Base-by-base conservation (phyloP, 2,888 invertebrate genomes). In the Lysandra coridon region DNA sequence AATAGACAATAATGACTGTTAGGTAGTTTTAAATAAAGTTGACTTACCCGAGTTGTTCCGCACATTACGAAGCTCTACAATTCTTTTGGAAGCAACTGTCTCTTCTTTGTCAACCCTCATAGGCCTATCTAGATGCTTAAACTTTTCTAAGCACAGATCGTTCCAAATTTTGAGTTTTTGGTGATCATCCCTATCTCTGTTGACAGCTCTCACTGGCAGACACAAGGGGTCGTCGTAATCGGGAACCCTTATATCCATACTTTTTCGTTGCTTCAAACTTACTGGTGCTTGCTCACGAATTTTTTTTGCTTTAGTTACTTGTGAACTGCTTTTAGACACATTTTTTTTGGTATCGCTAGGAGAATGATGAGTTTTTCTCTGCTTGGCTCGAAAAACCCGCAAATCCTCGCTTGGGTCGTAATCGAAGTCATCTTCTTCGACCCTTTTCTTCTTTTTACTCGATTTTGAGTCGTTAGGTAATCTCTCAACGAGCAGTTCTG, bases 191-290 rank as follows among this genome's bases (percentile, higher is more conserved):
- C 84, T 84, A 14, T 89, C 86, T 1, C 82, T 83, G 23, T 83
- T 86, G 4, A 90, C 79, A 0, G 91, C 90, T 80, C 88, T 88
- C 0, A 93, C 93, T 0, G 94, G 92, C 79, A 94, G 83, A 83
- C 93, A 94, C 37, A 93, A 80, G 0, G 94, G 92, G 79, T 94
- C 94, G 2, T 91, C 91, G 64, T 90, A 93, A 79, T 94, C 93
- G 0, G 93, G 94, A 1, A 94, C 90, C 10, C 84, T 84, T 53
- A 93, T 89, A 37, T 88, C 85, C 33, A 87, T 81, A 23, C 84
- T 85, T 62, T 86, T 89, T 12, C 91, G 85, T 69, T 30, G 17
- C 30, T 53, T 57, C 10, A 76, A 76, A 53, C 12, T 2, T 57
- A 76, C 33, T 57, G 30, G 30, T 30, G 5, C 14, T 76, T 33